phyloP scores from a whole-genome alignment of 2,113 vertebrate genomes.

The Ceyx margarethae region DNA sequence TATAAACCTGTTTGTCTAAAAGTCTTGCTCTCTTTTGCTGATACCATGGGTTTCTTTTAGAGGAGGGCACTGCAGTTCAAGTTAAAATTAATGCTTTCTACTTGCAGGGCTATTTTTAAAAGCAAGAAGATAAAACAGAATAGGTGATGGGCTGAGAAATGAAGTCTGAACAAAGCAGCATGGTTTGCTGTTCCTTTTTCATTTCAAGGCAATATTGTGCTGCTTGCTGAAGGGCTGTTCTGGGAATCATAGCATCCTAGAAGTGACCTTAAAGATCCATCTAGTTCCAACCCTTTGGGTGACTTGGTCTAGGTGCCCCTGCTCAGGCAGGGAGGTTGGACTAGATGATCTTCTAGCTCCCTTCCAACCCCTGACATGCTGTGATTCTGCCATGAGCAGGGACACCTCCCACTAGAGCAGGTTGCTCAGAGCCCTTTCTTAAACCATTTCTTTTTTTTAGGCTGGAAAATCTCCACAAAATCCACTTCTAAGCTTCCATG shows the following conservation, averaged over 20 bases:
- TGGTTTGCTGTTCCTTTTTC: not conserved
- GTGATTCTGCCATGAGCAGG: too few species aligned
- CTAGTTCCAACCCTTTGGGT: too few species aligned
- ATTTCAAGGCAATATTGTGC: not conserved
- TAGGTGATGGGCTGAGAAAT: not conserved
- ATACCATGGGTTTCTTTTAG: not conserved
- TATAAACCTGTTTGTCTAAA: conserved; percentile 79
- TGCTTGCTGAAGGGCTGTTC: not conserved
- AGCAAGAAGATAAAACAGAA: not conserved
- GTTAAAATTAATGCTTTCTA: not conserved
- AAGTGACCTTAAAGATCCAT: too few species aligned
- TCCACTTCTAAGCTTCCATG: not conserved
- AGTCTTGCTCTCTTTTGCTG: conserved; percentile 56
- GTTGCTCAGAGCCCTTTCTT: not conserved
- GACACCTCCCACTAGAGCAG: too few species aligned
- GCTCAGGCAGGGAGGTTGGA: too few species aligned
- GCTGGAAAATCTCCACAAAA: not conserved
- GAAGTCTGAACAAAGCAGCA: not conserved
- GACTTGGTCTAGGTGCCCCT: too few species aligned
- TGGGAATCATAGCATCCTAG: too few species aligned
- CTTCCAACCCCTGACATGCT: too few species aligned
- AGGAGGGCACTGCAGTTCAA: not conserved
- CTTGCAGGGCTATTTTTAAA: not conserved
- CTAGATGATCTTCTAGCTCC: too few species aligned
- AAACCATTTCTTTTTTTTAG: not conserved